Conservation (phyloP, 2,113 vertebrate species). For the Ailurus styani region DNA sequence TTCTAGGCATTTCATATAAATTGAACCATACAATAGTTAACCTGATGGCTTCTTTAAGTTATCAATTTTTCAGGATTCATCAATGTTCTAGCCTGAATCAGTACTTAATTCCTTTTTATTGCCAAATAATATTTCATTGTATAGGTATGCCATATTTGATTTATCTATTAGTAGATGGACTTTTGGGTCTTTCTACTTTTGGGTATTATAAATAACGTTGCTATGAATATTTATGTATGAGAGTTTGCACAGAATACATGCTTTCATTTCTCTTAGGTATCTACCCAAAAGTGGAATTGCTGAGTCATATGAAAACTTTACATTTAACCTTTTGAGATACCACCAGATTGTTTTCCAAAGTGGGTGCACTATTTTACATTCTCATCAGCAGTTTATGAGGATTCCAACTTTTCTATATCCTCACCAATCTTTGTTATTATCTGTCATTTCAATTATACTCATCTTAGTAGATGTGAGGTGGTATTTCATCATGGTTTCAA, state of each 20-base stretch:
- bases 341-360: background rate
- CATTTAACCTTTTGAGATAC: background rate
- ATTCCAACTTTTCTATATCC: background rate
- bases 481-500: background rate
- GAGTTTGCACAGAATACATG: background rate
- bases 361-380: background rate
- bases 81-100: background rate
- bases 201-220: background rate
- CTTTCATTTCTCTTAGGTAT: background rate
- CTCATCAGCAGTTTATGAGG: background rate
- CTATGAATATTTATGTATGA: background rate
- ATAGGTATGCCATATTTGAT: background rate
- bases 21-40: background rate
- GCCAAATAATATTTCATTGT: background rate
- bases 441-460: background rate
- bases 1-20: background rate
- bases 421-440: background rate
- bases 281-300: background rate
- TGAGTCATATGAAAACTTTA: background rate
- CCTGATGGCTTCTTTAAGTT: background rate
- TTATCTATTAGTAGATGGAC: background rate
- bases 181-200: background rate
- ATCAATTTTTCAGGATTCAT: background rate
- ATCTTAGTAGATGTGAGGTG: background rate
- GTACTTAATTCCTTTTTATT: background rate